Base-by-base conservation (phyloP, 2,888 invertebrate genomes). In the Eupithecia abbreviata region DNA sequence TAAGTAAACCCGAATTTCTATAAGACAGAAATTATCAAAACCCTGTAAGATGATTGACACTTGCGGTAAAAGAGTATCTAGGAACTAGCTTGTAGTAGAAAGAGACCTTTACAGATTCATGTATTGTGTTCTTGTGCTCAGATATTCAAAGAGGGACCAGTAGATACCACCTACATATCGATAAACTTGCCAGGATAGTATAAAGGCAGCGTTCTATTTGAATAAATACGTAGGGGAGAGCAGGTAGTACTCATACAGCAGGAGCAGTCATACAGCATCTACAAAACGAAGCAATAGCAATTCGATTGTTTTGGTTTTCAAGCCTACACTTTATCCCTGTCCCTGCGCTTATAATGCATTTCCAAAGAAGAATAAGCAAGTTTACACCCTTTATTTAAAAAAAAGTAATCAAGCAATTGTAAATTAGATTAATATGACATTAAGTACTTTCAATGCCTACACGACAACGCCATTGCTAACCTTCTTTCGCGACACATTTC, bases 71-170 rank as follows among this genome's bases (percentile, higher is more conserved):
- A 18, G 0, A 58, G 4, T 43, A 71, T 66, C 10, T 65, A 41
- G 41, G 2, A 66, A 55, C 3, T n/a, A n/a, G 43, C 71, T 67
- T 62, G 47, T 7, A 42, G 43, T 77, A 58, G 47, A 55, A 45
- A 4, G 5, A 18, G 30, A 71, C n/a, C 18, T 58, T 18, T 4
- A 58, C 18, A 9, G 3, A 18, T 58, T 58, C 58, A 58, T 58
- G 58, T 18, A 30, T 71, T 58, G 58, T 18, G 42, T 71, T 67
- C 67, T 73, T 68, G 68, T 62, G 51, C 71, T 74, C 69, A 73
- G 71, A 70, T 74, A 77, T 72, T 74, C 74, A 74, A 77, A 73
- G 49, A 71, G 69, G 67, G 67, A 71, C 70, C 42, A 30, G 74
- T 77, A 74, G 72, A 55, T 69, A 42, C 42, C 67, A 77, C 72